These are phyloP conservation scores for Dromius quadrimaculatus DNA, from an alignment of 2,888 invertebrate genomes.

Conservation along the genomic window DNA sequence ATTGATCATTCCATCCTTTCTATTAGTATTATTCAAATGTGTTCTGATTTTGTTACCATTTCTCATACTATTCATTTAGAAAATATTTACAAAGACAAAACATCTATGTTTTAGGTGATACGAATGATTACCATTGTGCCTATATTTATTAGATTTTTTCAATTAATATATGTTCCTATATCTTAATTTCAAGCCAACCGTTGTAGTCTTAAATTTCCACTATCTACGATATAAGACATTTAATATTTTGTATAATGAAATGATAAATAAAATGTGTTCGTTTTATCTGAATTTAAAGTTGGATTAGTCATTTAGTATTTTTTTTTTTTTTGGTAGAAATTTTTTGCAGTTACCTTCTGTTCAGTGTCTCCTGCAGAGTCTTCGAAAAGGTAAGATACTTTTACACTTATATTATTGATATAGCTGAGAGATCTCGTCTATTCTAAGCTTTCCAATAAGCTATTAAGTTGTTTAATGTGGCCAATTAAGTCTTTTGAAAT, in stretches of 20 bases:
- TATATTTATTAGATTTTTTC: slow-evolving; percentile 24
- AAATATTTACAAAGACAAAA: slow-evolving; percentile 19
- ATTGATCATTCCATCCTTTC: slow-evolving; percentile 40
- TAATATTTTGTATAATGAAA: slow-evolving; percentile 46
- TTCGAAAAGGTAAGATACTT: no score
- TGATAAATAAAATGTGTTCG: slow-evolving; percentile 40
- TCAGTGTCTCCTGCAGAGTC: no score
- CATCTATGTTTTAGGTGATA: slow-evolving; percentile 27
- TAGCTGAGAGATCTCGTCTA: no score
- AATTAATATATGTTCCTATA: slow-evolving; percentile 30
- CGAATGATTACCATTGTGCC: slow-evolving; percentile 21
- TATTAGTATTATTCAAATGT: slow-evolving; percentile 27
- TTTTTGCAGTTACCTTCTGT: not conserved
- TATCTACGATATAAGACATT: slow-evolving; percentile 37
- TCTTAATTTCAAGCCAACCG: slow-evolving; percentile 19
- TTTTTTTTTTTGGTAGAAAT: slow-evolving; percentile 2
- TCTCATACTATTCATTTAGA: slow-evolving; percentile 10
- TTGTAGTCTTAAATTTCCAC: slow-evolving; percentile 36
- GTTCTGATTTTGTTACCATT: slow-evolving; percentile 30
- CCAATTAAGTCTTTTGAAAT: slow-evolving; percentile 9
- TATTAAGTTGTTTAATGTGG: not conserved
- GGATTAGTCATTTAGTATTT: not conserved
- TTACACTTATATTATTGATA: no score
- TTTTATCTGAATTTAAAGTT: slow-evolving; percentile 14
- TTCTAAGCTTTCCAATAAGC: no score